Percentiles rank a stretch among this genome's conserved stretches.
Conservation (phyloP, 1,140 invertebrate species). For the Ectropis grisescens region DNA sequence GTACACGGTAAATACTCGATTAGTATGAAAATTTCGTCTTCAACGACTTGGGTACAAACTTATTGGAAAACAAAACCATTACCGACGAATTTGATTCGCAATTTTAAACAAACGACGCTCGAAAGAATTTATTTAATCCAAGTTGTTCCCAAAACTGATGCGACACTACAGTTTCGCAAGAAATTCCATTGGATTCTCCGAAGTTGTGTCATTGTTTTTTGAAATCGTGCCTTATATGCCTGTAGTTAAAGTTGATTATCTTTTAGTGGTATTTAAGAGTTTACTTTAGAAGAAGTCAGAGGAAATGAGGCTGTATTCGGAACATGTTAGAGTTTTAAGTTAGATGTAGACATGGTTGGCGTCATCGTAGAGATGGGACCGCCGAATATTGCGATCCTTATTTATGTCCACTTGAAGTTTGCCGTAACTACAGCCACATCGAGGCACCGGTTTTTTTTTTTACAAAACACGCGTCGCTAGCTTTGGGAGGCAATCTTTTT, state of each 20-base stretch:
- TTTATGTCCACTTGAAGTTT: conserved; percentile 65
- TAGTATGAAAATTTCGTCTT: conserved; percentile 4
- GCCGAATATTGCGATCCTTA: conserved; percentile 60
- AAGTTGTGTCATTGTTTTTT: conserved; percentile 14
- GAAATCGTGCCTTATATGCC: conserved; percentile 27
- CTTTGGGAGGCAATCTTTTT: conserved; percentile 9
- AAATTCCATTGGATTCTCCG: conserved; percentile 31
- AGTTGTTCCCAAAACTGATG: conserved; percentile 43
- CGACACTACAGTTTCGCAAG: conserved; percentile 41
- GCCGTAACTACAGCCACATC: conserved; percentile 37
- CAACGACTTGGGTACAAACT: conserved; percentile 16
- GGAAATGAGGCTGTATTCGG: conserved; percentile 11
- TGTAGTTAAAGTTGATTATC: conserved; percentile 30
- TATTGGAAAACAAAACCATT: conserved; percentile 21
- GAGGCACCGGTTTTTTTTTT: conserved; percentile 40
- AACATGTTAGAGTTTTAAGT: too few relatives aligned
- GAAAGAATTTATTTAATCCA: conserved; percentile 49
- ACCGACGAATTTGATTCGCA: conserved; percentile 27
- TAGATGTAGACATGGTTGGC: too few relatives aligned
- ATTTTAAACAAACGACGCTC: conserved; percentile 29
- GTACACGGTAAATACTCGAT: too few relatives aligned
- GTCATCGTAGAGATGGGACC: conserved; percentile 43
- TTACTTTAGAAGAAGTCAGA: conserved; percentile 4
- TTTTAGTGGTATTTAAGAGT: conserved; percentile 31
- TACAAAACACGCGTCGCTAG: conserved; percentile 28